These are phyloP conservation scores for Spodoptera exigua DNA, from an alignment of 2,888 invertebrate species.

Conservation along the genomic window DNA sequence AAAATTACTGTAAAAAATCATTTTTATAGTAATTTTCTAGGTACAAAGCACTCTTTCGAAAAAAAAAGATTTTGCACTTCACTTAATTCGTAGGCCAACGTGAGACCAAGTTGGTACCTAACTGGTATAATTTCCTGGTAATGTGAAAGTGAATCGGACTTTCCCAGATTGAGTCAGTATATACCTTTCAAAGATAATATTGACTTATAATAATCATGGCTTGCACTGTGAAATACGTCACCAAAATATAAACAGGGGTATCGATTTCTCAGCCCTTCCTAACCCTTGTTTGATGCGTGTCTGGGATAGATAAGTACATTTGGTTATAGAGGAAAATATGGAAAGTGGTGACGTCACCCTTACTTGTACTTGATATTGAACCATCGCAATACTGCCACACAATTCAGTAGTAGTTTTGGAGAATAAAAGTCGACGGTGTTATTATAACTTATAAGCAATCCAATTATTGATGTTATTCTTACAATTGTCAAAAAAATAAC, in stretches of 20 bases:
- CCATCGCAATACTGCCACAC: no score
- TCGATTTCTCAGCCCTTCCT: constrained; percentile 16
- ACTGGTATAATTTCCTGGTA: constrained; percentile 10
- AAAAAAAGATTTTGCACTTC: not conserved
- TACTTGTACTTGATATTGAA: not conserved
- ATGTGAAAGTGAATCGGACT: constrained; percentile 8
- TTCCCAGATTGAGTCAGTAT: not conserved
- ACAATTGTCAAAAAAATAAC: no score
- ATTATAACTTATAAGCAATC: no score
- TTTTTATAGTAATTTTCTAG: no score
- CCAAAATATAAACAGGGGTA: constrained; percentile 3
- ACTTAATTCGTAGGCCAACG: not conserved
- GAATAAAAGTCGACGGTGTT: not conserved
- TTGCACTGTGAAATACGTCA: not conserved
- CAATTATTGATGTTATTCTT: not conserved
- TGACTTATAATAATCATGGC: not conserved
- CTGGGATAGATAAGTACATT: constrained; percentile 30
- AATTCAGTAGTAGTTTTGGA: not conserved
- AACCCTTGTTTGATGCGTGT: constrained; percentile 20
- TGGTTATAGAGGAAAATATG: constrained; percentile 8
- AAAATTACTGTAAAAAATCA: not conserved
- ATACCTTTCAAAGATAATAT: constrained; percentile 6
- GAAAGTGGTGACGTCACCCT: constrained; percentile 5
- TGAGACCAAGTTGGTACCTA: no score
- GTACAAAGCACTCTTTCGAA: no score